Evolutionary conservation across 2,888 invertebrate species (phyloP).

Genomic region (Antheraea assamensis): DNA sequence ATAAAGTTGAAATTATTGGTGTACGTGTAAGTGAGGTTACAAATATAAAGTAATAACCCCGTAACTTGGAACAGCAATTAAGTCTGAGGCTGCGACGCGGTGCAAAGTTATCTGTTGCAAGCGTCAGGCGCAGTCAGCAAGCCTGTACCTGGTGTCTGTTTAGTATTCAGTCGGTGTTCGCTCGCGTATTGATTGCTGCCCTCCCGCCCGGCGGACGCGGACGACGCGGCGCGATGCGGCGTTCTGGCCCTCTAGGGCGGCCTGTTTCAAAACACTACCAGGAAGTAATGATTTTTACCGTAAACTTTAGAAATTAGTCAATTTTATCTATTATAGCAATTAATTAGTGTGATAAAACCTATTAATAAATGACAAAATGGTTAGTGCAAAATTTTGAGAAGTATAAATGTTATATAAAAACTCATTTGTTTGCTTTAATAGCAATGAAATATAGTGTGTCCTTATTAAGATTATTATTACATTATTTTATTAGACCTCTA

Average conservation of each 20-base stretch:
- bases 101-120: conserved; percentile 23
- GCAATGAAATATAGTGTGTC: no score
- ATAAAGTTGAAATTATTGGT: neutral
- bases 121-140: conserved; percentile 36
- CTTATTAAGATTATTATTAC: neutral
- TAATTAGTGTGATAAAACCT: neutral
- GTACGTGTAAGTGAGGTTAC: neutral
- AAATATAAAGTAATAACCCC: conserved; percentile 3
- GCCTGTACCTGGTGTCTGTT: conserved; percentile 60
- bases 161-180: conserved; percentile 84
- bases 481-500: neutral
- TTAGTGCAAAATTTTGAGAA: no score
- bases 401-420: no score
- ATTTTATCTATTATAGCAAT: neutral
- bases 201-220: conserved; percentile 46
- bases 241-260: conserved; percentile 54
- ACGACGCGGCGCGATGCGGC: conserved; percentile 29
- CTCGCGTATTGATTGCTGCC: conserved; percentile 86
- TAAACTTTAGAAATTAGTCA: neutral
- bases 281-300: conserved; percentile 64
- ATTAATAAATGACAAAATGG: no score
- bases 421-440: no score
- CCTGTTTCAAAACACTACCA: conserved; percentile 77
- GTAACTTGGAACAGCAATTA: conserved; percentile 3
- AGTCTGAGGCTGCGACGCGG: conserved; percentile 11